Conservation (phyloP, 2,113 vertebrate species). For the Notarius quadriscutis region DNA sequence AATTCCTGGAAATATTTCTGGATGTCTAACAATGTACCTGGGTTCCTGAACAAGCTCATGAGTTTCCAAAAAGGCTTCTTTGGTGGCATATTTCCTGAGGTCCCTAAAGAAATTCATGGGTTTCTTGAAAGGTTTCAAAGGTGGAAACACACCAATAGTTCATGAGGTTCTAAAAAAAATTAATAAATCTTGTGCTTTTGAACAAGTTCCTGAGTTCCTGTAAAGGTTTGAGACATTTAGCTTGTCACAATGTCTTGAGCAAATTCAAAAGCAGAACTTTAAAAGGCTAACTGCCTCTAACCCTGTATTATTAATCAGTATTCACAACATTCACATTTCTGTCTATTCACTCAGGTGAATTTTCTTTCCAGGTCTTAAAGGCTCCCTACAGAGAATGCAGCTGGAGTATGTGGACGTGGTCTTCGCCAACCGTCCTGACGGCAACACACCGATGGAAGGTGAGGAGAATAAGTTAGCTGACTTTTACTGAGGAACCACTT, state of each 20-base stretch:
- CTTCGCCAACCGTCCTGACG: conserved; percentile 95
- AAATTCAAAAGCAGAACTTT: not conserved
- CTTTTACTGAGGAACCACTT: not conserved
- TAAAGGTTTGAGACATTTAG: not conserved
- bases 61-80: not conserved
- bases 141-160: not conserved
- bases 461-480: conserved; percentile 56
- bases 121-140: not conserved
- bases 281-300: not conserved
- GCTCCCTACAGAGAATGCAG: conserved; percentile 93
- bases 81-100: not conserved
- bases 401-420: conserved; percentile 96
- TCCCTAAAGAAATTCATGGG: not conserved
- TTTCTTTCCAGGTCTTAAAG: conserved; percentile 82
- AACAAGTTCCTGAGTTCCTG: not conserved
- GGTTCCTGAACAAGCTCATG: not conserved
- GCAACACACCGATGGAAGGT: conserved; percentile 99
- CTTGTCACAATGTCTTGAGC: not conserved
- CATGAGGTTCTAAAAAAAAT: too few species aligned
- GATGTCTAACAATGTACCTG: not conserved
- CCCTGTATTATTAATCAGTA: not conserved
- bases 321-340: not conserved
- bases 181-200: not conserved
- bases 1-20: not conserved
- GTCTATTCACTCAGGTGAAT: not conserved